These are phyloP conservation scores for Amorpha juglandis DNA, from an alignment of 2,888 invertebrate genomes.

Conservation along the genomic window DNA sequence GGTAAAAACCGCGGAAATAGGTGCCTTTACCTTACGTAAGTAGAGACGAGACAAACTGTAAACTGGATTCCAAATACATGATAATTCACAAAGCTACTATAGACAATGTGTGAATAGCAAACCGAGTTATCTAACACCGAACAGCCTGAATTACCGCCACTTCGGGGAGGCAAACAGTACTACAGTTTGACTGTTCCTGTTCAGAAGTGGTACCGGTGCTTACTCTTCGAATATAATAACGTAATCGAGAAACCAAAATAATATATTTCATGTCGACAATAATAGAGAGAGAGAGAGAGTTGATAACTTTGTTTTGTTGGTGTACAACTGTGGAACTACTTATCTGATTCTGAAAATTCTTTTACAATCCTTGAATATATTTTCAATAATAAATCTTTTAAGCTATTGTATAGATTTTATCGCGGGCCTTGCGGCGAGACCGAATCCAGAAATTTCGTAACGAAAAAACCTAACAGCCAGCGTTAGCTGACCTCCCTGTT, in stretches of 20 bases:
- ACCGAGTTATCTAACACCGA: constrained; percentile 63
- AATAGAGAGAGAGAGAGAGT: too few species aligned
- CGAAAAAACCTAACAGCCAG: too few species aligned
- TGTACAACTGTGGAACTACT: too few species aligned
- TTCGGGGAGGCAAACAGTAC: background rate
- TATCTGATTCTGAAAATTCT: too few species aligned
- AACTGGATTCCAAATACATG: constrained; percentile 45
- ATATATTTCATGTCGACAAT: background rate
- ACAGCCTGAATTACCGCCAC: constrained; percentile 46
- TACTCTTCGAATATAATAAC: background rate
- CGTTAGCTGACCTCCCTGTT: too few species aligned
- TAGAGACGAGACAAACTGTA: background rate
- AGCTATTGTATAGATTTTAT: too few species aligned
- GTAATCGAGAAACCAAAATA: background rate
- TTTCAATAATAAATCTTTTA: too few species aligned
- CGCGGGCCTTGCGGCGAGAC: too few species aligned
- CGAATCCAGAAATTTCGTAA: too few species aligned
- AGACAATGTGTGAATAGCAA: constrained; percentile 59
- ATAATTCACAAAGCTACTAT: constrained; percentile 60
- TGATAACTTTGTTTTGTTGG: too few species aligned
- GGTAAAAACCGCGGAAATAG: too few species aligned
- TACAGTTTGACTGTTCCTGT: background rate
- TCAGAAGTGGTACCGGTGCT: background rate
- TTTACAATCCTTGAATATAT: too few species aligned
- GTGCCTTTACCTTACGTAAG: background rate